phyloP scores from a whole-genome alignment of 92 coral and sea anemone species.

The Galaxea fascicularis region DNA sequence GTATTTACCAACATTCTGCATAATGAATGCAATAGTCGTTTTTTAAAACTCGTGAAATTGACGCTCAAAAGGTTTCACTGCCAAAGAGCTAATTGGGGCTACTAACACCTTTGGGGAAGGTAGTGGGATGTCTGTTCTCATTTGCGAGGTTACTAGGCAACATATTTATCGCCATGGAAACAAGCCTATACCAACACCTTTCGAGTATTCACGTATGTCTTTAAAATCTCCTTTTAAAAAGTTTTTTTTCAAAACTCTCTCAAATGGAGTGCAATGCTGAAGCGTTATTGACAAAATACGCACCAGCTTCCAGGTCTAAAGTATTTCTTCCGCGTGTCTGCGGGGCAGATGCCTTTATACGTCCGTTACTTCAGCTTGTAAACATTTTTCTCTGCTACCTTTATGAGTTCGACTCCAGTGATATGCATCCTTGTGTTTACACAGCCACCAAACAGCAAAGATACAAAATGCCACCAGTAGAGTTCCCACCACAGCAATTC shows the following conservation, averaged over 20 bases:
- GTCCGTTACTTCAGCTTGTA: conserved; percentile 26
- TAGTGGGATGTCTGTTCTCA: not conserved
- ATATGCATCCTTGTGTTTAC: conserved; percentile 11
- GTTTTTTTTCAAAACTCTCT: too few relatives aligned
- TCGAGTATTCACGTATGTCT: not conserved
- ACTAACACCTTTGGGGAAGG: not conserved
- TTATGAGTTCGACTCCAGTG: conserved; percentile 20
- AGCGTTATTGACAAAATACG: not conserved
- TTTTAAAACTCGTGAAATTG: not conserved
- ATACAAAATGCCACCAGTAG: conserved; percentile 33
- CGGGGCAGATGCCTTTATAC: not conserved
- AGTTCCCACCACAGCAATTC: conserved; percentile 31
- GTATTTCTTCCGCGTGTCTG: not conserved
- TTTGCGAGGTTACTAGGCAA: not conserved
- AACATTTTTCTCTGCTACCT: conserved; percentile 29
- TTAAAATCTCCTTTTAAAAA: not conserved
- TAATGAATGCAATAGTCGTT: not conserved
- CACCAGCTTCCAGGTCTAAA: not conserved
- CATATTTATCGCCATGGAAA: not conserved
- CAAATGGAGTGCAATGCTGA: not conserved
- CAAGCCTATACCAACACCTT: not conserved
- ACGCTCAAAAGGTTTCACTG: not conserved
- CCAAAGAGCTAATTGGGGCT: not conserved
- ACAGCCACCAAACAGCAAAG: conserved; percentile 50
- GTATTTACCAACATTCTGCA: conserved; percentile 1